Evolutionary conservation across 2,888 invertebrate genomes (phyloP).

Genomic region (Melanophora roralis): DNA sequence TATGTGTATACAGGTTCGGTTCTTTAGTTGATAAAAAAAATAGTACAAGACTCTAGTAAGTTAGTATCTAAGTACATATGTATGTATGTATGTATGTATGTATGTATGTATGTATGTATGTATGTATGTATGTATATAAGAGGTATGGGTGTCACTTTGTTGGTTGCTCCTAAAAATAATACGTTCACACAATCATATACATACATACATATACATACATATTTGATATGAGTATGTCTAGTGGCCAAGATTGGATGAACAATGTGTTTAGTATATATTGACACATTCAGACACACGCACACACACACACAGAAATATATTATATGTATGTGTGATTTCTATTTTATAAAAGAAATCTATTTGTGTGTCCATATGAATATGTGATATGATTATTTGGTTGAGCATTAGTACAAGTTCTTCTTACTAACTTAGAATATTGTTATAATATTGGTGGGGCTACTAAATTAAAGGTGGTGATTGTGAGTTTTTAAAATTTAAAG

Average conservation of each 20-base stretch:
- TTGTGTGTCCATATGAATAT: conserved; percentile 59
- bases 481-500: conserved; percentile 73
- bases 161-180: conserved; percentile 37
- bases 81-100: too few species aligned
- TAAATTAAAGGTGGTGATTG: conserved; percentile 67
- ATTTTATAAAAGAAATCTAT: conserved; percentile 17
- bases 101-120: too few species aligned
- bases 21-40: conserved; percentile 8
- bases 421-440: conserved; percentile 26
- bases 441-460: conserved; percentile 34
- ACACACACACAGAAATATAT: too few species aligned
- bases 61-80: too few species aligned
- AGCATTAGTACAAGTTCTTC: conserved; percentile 60
- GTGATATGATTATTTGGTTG: conserved; percentile 59
- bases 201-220: conserved; percentile 42
- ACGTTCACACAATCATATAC: conserved; percentile 52
- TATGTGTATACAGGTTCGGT: not conserved
- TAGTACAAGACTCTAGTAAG: conserved; percentile 14
- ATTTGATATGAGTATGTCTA: conserved; percentile 32
- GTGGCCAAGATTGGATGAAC: conserved; percentile 49
- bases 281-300: not conserved
- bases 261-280: conserved; percentile 44
- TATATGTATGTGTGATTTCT: too few species aligned
- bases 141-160: conserved; percentile 42
- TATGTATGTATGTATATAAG: conserved; percentile 3